A percentile compares a stretch with the other conserved stretches of the same genome.
Evolutionary conservation across 1,140 invertebrate genomes (phyloP).

Genomic region (Limonius californicus): DNA sequence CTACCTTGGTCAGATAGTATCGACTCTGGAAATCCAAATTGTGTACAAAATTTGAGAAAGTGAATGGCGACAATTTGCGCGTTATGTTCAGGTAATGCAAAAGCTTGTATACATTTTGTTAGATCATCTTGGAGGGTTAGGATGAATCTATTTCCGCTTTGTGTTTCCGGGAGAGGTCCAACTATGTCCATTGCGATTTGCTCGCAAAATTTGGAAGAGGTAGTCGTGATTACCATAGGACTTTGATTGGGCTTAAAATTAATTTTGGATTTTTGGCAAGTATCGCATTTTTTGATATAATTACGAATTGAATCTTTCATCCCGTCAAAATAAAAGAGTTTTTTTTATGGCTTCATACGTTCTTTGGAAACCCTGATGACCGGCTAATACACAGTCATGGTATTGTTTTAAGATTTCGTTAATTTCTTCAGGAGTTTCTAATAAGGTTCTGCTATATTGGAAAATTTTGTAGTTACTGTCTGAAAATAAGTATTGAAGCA

Average conservation of each 20-base stretch:
- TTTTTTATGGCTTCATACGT: too few species aligned
- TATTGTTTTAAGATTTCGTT: neutral
- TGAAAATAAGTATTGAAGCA: neutral
- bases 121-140: slow-evolving; percentile 41
- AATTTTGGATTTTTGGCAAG: slow-evolving; percentile 2
- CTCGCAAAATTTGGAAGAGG: slow-evolving; percentile 4
- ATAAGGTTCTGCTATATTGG: neutral
- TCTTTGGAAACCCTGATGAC: slow-evolving; percentile 13
- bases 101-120: slow-evolving; percentile 39
- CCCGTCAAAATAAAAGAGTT: slow-evolving; percentile 5
- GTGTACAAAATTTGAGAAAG: slow-evolving; percentile 35
- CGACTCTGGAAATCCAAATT: slow-evolving; percentile 39
- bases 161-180: slow-evolving; percentile 37
- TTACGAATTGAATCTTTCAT: neutral
- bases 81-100: slow-evolving; percentile 31
- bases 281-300: slow-evolving; percentile 17
- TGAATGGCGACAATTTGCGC: slow-evolving; percentile 34
- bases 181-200: slow-evolving; percentile 41
- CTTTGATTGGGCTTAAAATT: neutral
- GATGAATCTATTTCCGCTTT: slow-evolving; percentile 38
- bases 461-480: neutral
- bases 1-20: slow-evolving; percentile 30
- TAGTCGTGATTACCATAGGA: slow-evolving; percentile 4
- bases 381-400: neutral
- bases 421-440: neutral